phyloP scores from a whole-genome alignment of 30 jellyfish, hydroid and myxozoan species.

The Clytia hemisphaerica region DNA sequence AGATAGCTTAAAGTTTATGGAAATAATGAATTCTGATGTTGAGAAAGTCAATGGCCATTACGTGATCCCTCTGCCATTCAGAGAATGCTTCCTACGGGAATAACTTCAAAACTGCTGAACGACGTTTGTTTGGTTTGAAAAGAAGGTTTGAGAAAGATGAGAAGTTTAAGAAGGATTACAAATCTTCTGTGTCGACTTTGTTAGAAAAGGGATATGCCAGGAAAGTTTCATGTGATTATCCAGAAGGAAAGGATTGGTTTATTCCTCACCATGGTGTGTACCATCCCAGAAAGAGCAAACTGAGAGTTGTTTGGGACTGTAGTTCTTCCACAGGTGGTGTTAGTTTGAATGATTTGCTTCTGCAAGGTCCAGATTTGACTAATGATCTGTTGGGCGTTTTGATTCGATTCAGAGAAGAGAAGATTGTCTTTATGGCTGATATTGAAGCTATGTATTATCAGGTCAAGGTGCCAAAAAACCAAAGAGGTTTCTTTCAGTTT shows the following conservation, averaged over 20 bases:
- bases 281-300: constrained; percentile 31
- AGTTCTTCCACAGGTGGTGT: constrained; percentile 18
- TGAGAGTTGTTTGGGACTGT: constrained; percentile 32
- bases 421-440: constrained; percentile 23
- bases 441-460: constrained; percentile 34
- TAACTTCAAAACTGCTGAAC: no score
- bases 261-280: constrained; percentile 36
- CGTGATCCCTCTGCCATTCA: no score
- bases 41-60: no score
- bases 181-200: no score
- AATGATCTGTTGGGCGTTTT: constrained; percentile 25
- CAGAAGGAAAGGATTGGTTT: constrained; percentile 26
- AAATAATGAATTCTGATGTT: no score
- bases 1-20: no score
- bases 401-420: constrained; percentile 33
- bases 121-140: no score
- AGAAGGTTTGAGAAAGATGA: no score
- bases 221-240: no score
- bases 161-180: no score
- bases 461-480: constrained; percentile 26
- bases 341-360: constrained; percentile 16
- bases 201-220: no score
- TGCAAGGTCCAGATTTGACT: constrained; percentile 42
- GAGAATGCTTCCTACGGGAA: no score
- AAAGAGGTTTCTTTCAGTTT: constrained; percentile 30